Base-by-base conservation (phyloP, 1,140 invertebrate species). In the Saxidomus purpurata region DNA sequence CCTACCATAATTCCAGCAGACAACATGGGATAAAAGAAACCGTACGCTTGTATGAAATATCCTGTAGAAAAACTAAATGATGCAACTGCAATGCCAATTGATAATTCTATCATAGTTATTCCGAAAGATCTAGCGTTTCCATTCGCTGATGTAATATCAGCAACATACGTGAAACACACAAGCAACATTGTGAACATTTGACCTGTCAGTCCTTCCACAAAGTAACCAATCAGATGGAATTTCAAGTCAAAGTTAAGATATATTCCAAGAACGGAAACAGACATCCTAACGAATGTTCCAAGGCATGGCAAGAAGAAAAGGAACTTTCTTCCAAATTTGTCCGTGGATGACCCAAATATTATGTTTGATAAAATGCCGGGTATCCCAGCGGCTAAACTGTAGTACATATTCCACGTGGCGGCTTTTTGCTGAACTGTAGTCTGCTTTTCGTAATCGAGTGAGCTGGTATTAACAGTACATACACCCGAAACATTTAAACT, bases 251-350 rank as follows among this genome's bases (percentile, higher is more conserved):
- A 61, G 34, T 89, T 47, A n/a, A 89, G 69, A 77, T 89, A 67
- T 36, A 89, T 84, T 34, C 63, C 69, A 61, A 84, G 38, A 59
- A 61, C 61, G 13, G n/a, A 59, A 0, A 89, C 22, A 11, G 25
- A 71, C 71, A 63, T 84, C 47, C 71, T 17, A 47, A 89, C 17
- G 19, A 89, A 89, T 1, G 80, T 89, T 83, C 87, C 87, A 15
- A 84, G 25, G 43, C 77, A 77, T 22, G 87, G 59, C 0, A 89
- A 43, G 49, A 83, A 55, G 55, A 89, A 89, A 17, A 89, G 34
- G 49, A 89, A 89, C 67, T 89, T 89, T 47, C 87, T 36, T 22
- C 87, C 87, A 55, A 83, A 89, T 67, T 84, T 89, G 34, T 89
- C 87, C 25, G 87, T 89, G 11, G 43, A 77, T 17, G 87, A 89